phyloP scores from a whole-genome alignment of 2,113 vertebrate genomes.

The Bubo bubo region DNA sequence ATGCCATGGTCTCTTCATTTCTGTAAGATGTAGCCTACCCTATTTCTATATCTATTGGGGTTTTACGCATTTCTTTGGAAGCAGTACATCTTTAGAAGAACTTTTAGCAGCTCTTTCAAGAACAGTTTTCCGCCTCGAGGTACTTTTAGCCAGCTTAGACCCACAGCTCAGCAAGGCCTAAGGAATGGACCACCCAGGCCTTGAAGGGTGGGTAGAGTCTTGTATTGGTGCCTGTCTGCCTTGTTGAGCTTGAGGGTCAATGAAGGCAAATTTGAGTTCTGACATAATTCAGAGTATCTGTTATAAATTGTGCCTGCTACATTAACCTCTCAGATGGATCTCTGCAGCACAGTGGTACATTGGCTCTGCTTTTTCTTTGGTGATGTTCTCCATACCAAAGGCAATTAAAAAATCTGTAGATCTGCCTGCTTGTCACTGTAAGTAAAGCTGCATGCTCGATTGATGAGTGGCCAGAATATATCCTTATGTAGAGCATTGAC shows the following conservation, averaged over 20 bases:
- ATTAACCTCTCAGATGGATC: neutral
- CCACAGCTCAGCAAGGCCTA: neutral
- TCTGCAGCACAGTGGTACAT: neutral
- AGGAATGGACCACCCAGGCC: neutral
- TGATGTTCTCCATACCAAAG: neutral
- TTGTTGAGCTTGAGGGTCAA: neutral
- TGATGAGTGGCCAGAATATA: neutral
- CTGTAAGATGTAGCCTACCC: neutral
- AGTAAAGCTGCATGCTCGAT: neutral
- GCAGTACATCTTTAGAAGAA: neutral
- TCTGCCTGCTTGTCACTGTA: neutral
- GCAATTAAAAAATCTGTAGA: neutral
- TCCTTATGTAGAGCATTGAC: neutral
- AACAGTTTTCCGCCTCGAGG: neutral
- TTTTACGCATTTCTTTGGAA: neutral
- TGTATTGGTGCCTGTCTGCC: neutral
- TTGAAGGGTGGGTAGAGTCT: neutral
- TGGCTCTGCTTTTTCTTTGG: neutral
- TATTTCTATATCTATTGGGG: neutral
- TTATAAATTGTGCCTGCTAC: neutral
- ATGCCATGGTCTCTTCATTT: neutral
- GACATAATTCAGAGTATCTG: neutral
- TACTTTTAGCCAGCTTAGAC: neutral
- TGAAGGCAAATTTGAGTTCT: neutral
- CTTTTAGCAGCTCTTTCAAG: neutral